phyloP scores from a whole-genome alignment of 37 sponge, comb jelly and placozoan species.

The Geodia barretti region DNA sequence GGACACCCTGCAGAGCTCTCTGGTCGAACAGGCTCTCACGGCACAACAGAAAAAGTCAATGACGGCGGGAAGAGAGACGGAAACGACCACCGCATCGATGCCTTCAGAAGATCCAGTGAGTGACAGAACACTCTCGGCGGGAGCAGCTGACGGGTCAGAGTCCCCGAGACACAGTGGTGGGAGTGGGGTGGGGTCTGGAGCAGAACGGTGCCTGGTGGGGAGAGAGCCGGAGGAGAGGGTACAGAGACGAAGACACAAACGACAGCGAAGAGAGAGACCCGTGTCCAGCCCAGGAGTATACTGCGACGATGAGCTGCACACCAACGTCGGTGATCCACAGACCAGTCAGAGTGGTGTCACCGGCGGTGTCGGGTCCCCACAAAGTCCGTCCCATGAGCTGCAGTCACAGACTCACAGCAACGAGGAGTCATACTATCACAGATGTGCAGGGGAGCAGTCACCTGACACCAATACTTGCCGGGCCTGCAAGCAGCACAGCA shows the following conservation, averaged over 20 bases:
- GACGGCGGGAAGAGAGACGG: background rate
- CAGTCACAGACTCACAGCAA: background rate
- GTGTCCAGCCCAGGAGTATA: background rate
- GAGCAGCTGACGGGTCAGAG: background rate
- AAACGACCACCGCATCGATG: background rate
- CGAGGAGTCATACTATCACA: background rate
- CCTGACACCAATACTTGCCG: background rate
- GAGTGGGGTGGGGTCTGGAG: background rate
- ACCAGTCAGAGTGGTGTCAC: too few species aligned
- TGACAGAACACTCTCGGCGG: too few species aligned
- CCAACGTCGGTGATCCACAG: background rate
- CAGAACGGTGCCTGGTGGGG: too few species aligned
- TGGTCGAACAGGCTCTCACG: background rate
- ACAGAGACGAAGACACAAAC: background rate
- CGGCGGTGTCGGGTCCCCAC: background rate
- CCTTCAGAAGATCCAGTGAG: background rate
- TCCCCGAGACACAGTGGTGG: background rate
- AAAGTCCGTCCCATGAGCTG: background rate
- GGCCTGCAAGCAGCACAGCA: background rate
- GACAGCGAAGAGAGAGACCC: background rate
- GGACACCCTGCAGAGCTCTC: background rate
- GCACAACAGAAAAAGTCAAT: background rate
- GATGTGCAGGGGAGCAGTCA: background rate
- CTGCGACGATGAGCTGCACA: background rate
- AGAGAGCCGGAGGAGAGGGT: background rate